Base-by-base conservation (phyloP, 2,888 invertebrate genomes). In the Vannuccia rotundouncinata region DNA sequence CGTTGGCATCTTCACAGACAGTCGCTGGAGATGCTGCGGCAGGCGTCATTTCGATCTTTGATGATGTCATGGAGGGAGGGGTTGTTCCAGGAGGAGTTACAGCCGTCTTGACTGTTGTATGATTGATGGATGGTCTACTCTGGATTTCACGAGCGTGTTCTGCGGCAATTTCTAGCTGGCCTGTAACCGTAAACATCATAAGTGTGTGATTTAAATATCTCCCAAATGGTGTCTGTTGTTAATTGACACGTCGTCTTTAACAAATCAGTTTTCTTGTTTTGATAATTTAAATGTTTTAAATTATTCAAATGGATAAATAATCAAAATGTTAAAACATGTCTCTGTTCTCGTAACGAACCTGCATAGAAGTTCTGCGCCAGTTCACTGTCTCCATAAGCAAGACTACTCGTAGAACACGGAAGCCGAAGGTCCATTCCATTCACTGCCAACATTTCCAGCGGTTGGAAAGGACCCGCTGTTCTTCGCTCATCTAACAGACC, bases 401-500 rank as follows among this genome's bases (percentile, higher is more conserved):
- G 5, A 17, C 45, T 45, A 17, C 17, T 5, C 45, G 17, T 5
- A 45, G 45, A 45, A 45, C 45, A 45, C 10, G 45, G 45, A 45
- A 45, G 45, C 17, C 17, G 45, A 10, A 45, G 45, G 17, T 5
- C 45, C 45, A 5, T 17, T 45, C 45, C 45, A 17, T 45, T 45
- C 45, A 77, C 77, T 13, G 30, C 31, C 25, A 31, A 31, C 22
- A 77, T 77, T 31, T 30, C 28, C 5, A 77, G 59, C 76, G 78
- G 66, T 2, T 78, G 1, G 59, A 22, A 27, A 1, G 29, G 25
- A 5, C 78, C 73, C n/a, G 45, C 78, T 66, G 45, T 59, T 78
- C 29, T 27, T 76, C 80, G 79, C 31, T 82, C 82, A 60, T 83
- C 81, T 29, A 79, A 76, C 29, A 60, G 73, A 27, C 79, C 74